Evolutionary conservation across 2,888 invertebrate species (phyloP), one percentile per base, ranked within the genome.

Genomic region (Drosophila percnosoma): DNA sequence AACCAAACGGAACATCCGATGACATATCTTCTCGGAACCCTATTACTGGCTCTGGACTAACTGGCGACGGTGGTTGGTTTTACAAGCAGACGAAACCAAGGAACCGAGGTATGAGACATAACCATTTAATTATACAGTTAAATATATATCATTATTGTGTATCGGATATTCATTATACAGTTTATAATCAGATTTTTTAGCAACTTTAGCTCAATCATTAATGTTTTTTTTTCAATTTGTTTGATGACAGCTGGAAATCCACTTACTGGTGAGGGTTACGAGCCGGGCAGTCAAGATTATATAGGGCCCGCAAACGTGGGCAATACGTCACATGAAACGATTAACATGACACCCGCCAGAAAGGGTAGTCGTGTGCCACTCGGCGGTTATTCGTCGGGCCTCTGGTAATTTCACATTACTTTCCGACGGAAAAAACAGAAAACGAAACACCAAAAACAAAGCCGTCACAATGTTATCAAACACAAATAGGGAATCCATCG

Each of bases 21-120:
- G 8, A 3, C 36, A 36, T 36, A 6, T 6, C 36, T 15, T 3
- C 2, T 18, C 18, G 18, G 36, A 84, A 83, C 29, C 85, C 85
- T 1, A 82, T 83, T n/a, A 84, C 82, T 0, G 83, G 83, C 0
- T 36, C 63, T 5, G 83, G 86, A 0, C 61, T 79, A 0, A 73
- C 73, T n/a, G 79, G 79, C 3, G 79, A 81, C 34, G 83, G 79
- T 18, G 72, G 69, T 1, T 75, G 79, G 8, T 77, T 75, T 10
- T 55, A 69, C 0, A 86, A 71, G 66, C 80, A 75, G 0, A 74
- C 18, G 57, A 75, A 66, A 33, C 34, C 52, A 4, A 83, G 73
- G 62, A 63, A 15, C 1, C 64, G 84, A 73, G 87, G 83, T 84
- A 49, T 61, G 73, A 31, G 2, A 0, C 31, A 10, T 10, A 31